Evolutionary conservation across 2,113 vertebrate genomes (phyloP), one percentile per base, ranked within the genome.

Genomic region (Chascanopsetta lugubris): DNA sequence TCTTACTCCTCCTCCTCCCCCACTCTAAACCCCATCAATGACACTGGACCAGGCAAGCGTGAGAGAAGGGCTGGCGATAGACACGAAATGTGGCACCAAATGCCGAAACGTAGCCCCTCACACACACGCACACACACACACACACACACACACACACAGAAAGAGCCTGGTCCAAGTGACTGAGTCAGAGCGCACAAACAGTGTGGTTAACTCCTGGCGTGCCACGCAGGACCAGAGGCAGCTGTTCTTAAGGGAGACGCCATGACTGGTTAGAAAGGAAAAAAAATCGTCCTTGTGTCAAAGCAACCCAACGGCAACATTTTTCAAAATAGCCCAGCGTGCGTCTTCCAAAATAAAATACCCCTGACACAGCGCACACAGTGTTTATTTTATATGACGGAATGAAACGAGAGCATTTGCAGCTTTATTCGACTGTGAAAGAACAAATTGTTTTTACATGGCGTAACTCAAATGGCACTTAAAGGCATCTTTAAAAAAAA

Each of bases 41-140:
- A 84, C 78, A 90, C 50, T 12, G 74, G 87, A 86, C 88, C 91
- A 91, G 29, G 88, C 88, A 93, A 93, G 93, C 93, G 85, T 93
- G 89, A 95, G 93, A 94, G 90, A 90, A 83, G 76, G 85, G 79
- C 83, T 91, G 76, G 69, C 85, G 89, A 94, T 91, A 94, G 89
- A 92, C 86, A 92, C 0, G 8, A 92, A 93, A 91, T 88, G 91
- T 92, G 88, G 87, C 92, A 90, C 72, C 78, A 92, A 91, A 92
- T 88, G 85, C 85, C 65, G 55, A 50, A 12, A 83, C 87, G 75
- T 75, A 90, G 65, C 72, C 90, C 62, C 88, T 85, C 69, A 78
- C 60, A 77, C 77, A 56, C 45, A 57, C 45, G 72, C 24, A 47
- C 5, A 36, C 74, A 59, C 67, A 68, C 71, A 86, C 73, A 74